Conservation (phyloP, 2,113 vertebrate genomes). For the Turnix velox region DNA sequence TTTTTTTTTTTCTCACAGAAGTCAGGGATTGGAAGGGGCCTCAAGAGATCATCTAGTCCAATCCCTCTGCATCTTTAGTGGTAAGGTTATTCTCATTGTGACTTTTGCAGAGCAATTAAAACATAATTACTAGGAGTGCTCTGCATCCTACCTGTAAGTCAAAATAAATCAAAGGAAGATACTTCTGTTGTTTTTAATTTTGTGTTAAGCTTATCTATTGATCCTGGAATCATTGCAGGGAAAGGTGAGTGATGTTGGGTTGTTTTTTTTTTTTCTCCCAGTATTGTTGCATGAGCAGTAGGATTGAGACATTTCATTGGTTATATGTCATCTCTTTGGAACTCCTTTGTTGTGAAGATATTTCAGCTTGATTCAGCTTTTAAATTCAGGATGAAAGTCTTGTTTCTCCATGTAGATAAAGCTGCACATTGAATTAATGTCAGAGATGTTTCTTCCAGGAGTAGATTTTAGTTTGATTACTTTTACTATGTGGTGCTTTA, state of each 20-base stretch:
- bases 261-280: neutral
- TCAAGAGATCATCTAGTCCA: no score
- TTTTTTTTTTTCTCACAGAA: neutral
- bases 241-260: neutral
- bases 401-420: neutral
- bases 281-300: neutral
- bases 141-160: neutral
- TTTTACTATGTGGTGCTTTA: neutral
- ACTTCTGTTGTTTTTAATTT: neutral
- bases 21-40: no score
- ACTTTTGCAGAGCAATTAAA: neutral
- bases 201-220: neutral
- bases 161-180: neutral
- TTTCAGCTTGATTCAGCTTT: constrained; percentile 24
- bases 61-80: neutral
- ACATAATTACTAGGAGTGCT: neutral
- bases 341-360: neutral
- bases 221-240: neutral
- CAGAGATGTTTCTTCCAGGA: neutral
- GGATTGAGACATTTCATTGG: neutral
- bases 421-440: neutral
- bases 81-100: neutral
- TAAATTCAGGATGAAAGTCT: neutral
- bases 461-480: neutral
- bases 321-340: neutral